Evolutionary conservation across 2,797 vertebrate genomes (phyloP), one percentile per base, ranked within the genome.

Genomic region (Ambastaia sidthimunki): DNA sequence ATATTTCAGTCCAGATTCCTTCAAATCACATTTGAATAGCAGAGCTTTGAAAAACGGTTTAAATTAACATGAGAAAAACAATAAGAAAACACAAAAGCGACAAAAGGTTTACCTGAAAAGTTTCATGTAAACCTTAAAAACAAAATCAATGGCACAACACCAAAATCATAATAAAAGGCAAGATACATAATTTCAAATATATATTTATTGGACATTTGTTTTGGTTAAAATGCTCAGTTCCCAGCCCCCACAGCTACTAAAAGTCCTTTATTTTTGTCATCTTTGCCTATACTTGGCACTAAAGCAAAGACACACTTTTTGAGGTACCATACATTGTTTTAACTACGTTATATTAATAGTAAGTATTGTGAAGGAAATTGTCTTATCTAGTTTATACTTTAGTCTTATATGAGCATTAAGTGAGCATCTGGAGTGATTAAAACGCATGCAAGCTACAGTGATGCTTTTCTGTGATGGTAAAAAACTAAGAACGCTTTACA

Each of bases 131-230:
- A 62, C 25, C n/a, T 57, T 62, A 31, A 7, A 41, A 54, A 10
- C 41, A 13, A 48, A 67, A 68, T 11, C 2, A n/a, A 12, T 25
- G 52, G 34, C 34, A 68, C 65, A 57, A 19, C 25, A 63, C 28
- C 31, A n/a, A 65, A 67, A 55, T 10, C 34, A 44, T 3, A 68
- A 59, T 16, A 76, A 63, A 37, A 54, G 23, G 23, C 65, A 80
- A 71, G 67, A 11, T 69, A 41, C 52, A 82, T 44, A 21, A 71
- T 2, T 7, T 47, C 4, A 76, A 48, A 66, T 18, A 65, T 65
- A 34, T 63, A 59, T 72, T 28, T 59, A 71, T 83, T 77, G 47
- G n/a, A 76, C 60, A 25, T 66, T 12, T 50, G 7, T 37, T 76
- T 71, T 71, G 37, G 54, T 54, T 68, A 84, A 71, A 80, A 54